A percentile compares a stretch with the other conserved stretches of the same genome.
Conservation (phyloP, 1,140 invertebrate species). For the Bicyclus anynana region DNA sequence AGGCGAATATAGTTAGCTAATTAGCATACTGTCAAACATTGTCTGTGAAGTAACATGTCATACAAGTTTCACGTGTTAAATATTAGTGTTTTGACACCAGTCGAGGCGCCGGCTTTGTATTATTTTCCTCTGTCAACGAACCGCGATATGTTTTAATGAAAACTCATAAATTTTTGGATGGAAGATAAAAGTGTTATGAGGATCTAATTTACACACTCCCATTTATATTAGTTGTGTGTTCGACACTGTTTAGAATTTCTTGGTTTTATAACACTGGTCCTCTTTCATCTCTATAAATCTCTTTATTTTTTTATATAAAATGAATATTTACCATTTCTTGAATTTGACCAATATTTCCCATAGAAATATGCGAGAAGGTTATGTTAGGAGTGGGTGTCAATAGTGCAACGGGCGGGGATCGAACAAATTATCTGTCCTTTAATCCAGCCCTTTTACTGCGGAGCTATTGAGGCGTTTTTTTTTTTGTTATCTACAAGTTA, state of each 20-base stretch:
- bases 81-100: constrained; percentile 4
- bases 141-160: constrained; percentile 24
- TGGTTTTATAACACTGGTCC: background rate
- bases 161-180: constrained; percentile 6
- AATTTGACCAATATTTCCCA: too few relatives aligned
- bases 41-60: constrained; percentile 2
- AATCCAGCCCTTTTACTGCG: too few relatives aligned
- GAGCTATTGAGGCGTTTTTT: too few relatives aligned
- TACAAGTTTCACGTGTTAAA: constrained; percentile 1
- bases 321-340: too few relatives aligned
- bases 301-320: too few relatives aligned
- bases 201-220: constrained; percentile 26
- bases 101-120: constrained; percentile 5
- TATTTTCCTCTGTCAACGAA: constrained; percentile 26
- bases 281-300: too few relatives aligned
- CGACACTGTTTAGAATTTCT: background rate
- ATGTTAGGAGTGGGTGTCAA: too few relatives aligned
- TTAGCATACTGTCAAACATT: constrained; percentile 29
- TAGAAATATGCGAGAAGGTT: too few relatives aligned
- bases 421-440: too few relatives aligned
- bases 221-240: constrained; percentile 28
- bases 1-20: constrained; percentile 28
- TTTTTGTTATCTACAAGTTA: too few relatives aligned
- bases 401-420: too few relatives aligned
- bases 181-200: constrained; percentile 29